phyloP scores from a whole-genome alignment of 2,888 invertebrate genomes.

The Ptychoptera albimana region DNA sequence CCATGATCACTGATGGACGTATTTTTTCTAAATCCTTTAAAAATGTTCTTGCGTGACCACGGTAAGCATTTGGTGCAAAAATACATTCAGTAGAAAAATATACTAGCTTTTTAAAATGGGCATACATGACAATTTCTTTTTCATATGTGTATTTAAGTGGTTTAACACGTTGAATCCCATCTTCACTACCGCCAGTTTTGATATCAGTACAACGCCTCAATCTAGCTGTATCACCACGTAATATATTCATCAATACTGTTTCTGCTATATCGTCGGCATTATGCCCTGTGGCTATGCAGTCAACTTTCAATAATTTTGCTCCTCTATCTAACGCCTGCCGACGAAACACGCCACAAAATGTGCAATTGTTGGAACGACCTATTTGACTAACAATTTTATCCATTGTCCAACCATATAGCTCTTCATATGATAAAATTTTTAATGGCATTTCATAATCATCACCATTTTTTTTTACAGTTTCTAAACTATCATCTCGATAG shows the following conservation, averaged over 20 bases:
- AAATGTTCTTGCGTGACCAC: slow-evolving; percentile 78
- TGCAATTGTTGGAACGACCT: slow-evolving; percentile 86
- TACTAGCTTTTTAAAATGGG: slow-evolving; percentile 86
- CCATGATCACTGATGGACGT: slow-evolving; percentile 80
- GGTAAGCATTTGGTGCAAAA: slow-evolving; percentile 95
- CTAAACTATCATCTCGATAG: slow-evolving; percentile 88
- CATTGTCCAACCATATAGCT: slow-evolving; percentile 99
- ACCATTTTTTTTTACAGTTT: slow-evolving; percentile 89
- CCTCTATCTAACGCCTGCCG: slow-evolving; percentile 94
- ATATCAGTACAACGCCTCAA: slow-evolving; percentile 83
- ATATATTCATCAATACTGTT: slow-evolving; percentile 93
- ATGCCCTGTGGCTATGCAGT: slow-evolving; percentile 92
- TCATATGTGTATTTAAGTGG: slow-evolving; percentile 96
- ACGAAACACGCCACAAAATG: slow-evolving; percentile 89
- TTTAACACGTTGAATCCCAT: slow-evolving; percentile 79
- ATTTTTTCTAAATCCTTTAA: slow-evolving; percentile 93
- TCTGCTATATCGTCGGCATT: slow-evolving; percentile 98
- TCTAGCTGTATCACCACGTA: slow-evolving; percentile 91
- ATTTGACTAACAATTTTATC: slow-evolving; percentile 88
- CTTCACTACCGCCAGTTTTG: slow-evolving; percentile 50
- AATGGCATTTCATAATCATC: slow-evolving; percentile 87
- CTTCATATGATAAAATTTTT: slow-evolving; percentile 91
- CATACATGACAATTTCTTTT: slow-evolving; percentile 99
- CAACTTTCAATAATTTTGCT: slow-evolving; percentile 70
- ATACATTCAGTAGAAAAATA: slow-evolving; percentile 99